Conservation (phyloP, 1,140 invertebrate species). For the Grapholita molesta region DNA sequence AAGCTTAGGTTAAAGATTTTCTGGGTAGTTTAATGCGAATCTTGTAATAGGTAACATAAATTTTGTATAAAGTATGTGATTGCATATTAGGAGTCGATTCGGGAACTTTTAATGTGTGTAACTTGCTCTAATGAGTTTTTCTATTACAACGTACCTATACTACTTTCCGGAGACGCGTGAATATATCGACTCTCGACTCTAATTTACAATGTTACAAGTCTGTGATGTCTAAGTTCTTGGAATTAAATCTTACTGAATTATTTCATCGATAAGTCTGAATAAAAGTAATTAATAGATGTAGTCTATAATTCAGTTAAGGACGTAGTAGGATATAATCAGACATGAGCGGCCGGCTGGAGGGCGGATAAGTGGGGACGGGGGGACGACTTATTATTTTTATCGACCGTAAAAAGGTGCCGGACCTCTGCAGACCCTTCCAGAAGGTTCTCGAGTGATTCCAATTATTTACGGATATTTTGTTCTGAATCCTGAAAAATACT, state of each 20-base stretch:
- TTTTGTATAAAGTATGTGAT: constrained; percentile 77
- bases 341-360: constrained; percentile 56
- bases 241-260: neutral
- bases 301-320: neutral
- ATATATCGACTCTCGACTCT: neutral
- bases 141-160: constrained; percentile 25
- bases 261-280: neutral
- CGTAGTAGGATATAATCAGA: constrained; percentile 74
- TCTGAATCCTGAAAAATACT: constrained; percentile 56
- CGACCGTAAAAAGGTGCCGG: constrained; percentile 63
- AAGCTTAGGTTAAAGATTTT: constrained; percentile 80
- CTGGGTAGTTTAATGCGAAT: constrained; percentile 78
- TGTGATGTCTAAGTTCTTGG: neutral
- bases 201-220: neutral
- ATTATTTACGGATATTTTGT: constrained; percentile 61
- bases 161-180: constrained; percentile 26
- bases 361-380: constrained; percentile 25
- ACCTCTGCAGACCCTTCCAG: constrained; percentile 48
- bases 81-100: constrained; percentile 75
- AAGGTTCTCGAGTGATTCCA: constrained; percentile 47
- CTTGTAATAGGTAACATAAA: constrained; percentile 78
- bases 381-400: constrained; percentile 59
- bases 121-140: constrained; percentile 72
- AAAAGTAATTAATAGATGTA: neutral
- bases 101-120: constrained; percentile 74